phyloP scores from a whole-genome alignment of 1,140 invertebrate species.

The Sminthurides bifidus region DNA sequence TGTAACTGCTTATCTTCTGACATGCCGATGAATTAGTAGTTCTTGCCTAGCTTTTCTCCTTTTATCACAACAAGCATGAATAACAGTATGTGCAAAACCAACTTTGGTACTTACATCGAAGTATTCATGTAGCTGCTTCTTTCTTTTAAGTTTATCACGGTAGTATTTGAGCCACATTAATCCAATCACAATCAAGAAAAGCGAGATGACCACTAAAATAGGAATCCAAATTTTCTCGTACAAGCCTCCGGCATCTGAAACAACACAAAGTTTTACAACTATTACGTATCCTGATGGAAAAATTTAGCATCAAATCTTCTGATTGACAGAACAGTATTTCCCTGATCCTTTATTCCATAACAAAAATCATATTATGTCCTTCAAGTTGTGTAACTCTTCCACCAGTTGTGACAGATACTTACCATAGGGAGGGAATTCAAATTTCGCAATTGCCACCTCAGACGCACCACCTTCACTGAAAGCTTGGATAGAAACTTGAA shows the following conservation, averaged over 20 bases:
- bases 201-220: not conserved
- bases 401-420: not conserved
- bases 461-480: constrained; percentile 6
- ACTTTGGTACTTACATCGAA: not conserved
- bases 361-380: too few species aligned
- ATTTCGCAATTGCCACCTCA: not conserved
- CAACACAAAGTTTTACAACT: not conserved
- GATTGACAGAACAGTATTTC: not conserved
- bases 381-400: not conserved
- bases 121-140: constrained; percentile 15
- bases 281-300: not conserved
- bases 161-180: constrained; percentile 13
- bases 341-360: not conserved
- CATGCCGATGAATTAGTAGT: too few species aligned
- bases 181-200: not conserved
- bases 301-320: not conserved
- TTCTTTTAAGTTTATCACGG: constrained; percentile 10
- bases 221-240: constrained; percentile 5
- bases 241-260: not conserved
- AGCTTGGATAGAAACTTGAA: not conserved
- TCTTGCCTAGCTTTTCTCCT: not conserved
- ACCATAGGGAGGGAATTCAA: not conserved
- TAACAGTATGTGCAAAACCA: not conserved
- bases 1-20: too few species aligned
- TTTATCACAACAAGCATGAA: not conserved